These are phyloP conservation scores for Isoperla grammatica DNA, from an alignment of 2,888 invertebrate species.

Conservation along the genomic window DNA sequence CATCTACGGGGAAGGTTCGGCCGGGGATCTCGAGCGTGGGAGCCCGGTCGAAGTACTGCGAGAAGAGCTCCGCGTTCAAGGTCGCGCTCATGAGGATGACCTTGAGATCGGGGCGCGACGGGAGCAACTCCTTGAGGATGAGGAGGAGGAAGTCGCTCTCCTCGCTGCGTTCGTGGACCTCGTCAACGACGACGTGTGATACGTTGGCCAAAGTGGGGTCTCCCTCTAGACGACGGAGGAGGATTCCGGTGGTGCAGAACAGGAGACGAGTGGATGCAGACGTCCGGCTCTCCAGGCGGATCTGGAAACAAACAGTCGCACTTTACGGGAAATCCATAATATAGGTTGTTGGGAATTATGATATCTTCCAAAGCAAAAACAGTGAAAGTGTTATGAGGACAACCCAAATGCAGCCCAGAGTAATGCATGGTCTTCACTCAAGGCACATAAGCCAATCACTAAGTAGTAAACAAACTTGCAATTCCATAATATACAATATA, in stretches of 20 bases:
- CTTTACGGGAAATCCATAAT: too few relatives aligned
- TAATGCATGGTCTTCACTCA: too few relatives aligned
- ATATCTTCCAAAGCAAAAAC: too few relatives aligned
- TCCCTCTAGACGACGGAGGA: constrained; percentile 74
- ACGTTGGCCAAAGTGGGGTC: constrained; percentile 70
- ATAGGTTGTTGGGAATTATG: too few relatives aligned
- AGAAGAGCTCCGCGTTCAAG: constrained; percentile 77
- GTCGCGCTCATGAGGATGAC: constrained; percentile 93
- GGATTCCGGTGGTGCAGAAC: constrained; percentile 91
- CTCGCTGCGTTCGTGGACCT: constrained; percentile 88
- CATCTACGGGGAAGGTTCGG: constrained; percentile 77
- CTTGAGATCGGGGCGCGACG: constrained; percentile 66
- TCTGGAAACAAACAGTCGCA: constrained; percentile 52
- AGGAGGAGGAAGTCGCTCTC: constrained; percentile 86
- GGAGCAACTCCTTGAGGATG: constrained; percentile 70
- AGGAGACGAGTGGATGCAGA: constrained; percentile 73
- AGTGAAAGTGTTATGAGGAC: neutral
- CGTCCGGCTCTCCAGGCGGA: constrained; percentile 71
- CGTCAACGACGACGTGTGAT: constrained; percentile 82
- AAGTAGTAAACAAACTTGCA: too few relatives aligned
- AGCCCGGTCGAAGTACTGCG: constrained; percentile 72
- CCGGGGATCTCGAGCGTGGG: constrained; percentile 68
- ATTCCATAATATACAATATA: too few relatives aligned
- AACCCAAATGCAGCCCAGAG: too few relatives aligned
- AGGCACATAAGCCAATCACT: too few relatives aligned